These are phyloP conservation scores for Drosophila pseudoobscura DNA, from an alignment of 1,140 invertebrate genomes.

Conservation along the genomic window DNA sequence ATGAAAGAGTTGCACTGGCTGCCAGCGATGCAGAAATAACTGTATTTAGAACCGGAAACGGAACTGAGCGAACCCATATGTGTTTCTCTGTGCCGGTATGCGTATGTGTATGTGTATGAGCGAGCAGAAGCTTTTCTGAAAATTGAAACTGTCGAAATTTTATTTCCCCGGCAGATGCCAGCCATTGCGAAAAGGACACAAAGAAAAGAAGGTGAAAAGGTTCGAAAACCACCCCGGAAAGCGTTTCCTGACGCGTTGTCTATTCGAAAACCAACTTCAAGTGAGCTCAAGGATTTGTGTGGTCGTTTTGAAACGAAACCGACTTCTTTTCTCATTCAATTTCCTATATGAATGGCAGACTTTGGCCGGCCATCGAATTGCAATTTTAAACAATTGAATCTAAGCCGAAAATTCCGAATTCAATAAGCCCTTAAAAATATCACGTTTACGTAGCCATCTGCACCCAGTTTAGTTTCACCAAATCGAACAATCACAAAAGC, in stretches of 20 bases:
- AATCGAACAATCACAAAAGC: conserved; percentile 2
- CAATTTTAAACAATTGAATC: neutral
- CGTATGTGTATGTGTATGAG: neutral
- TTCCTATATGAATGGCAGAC: neutral
- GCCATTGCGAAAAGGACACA: conserved; percentile 28
- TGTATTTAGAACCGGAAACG: conserved; percentile 65
- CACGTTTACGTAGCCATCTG: conserved; percentile 14
- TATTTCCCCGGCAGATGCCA: conserved; percentile 24
- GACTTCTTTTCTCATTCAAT: conserved; percentile 19
- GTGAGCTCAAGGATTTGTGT: conserved; percentile 5
- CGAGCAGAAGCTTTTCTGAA: conserved; percentile 39
- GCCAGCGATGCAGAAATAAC: conserved; percentile 60
- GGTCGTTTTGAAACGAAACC: neutral
- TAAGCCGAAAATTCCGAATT: conserved; percentile 24
- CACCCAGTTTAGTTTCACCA: neutral
- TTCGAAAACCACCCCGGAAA: neutral
- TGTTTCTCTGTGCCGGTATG: neutral
- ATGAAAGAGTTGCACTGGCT: conserved; percentile 56
- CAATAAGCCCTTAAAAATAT: conserved; percentile 28
- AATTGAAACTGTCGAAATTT: conserved; percentile 54
- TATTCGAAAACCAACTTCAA: conserved; percentile 24
- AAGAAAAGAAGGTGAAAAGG: conserved; percentile 11
- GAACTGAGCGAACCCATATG: conserved; percentile 51
- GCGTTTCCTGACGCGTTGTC: conserved; percentile 6
- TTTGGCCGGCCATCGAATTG: neutral